Conservation (phyloP, 92 coral and sea anemone genomes). For the Porites evermanni region DNA sequence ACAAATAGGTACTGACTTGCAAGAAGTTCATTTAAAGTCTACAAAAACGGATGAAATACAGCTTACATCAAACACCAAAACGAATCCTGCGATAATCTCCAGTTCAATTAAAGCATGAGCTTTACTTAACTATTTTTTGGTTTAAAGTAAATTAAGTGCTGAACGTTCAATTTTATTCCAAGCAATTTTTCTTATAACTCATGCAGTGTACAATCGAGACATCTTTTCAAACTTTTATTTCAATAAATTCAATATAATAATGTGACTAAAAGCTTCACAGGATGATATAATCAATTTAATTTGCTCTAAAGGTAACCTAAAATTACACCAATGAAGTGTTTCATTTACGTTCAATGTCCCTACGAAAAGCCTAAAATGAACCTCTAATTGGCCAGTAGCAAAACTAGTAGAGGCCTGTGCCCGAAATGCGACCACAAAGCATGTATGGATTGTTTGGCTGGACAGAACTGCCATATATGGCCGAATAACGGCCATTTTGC, state of each 20-base stretch:
- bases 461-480: constrained; percentile 18
- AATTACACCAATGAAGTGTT: too few species aligned
- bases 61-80: constrained; percentile 11
- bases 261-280: neutral
- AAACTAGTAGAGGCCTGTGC: constrained; percentile 20
- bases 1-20: constrained; percentile 20
- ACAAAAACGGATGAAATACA: constrained; percentile 11
- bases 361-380: too few species aligned
- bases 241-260: neutral
- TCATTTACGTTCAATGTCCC: too few species aligned
- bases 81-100: neutral
- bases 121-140: neutral
- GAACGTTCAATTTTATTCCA: constrained; percentile 2
- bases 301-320: too few species aligned
- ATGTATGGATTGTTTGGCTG: constrained; percentile 45
- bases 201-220: constrained; percentile 9
- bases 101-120: constrained; percentile 5
- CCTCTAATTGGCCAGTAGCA: neutral
- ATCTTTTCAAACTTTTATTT: constrained; percentile 26
- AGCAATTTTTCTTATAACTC: constrained; percentile 20
- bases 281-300: too few species aligned
- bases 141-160: neutral
- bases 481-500: neutral
- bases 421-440: constrained; percentile 26
- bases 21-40: constrained; percentile 11